Conservation (phyloP, 2,113 vertebrate species). For the Halcyon senegalensis region DNA sequence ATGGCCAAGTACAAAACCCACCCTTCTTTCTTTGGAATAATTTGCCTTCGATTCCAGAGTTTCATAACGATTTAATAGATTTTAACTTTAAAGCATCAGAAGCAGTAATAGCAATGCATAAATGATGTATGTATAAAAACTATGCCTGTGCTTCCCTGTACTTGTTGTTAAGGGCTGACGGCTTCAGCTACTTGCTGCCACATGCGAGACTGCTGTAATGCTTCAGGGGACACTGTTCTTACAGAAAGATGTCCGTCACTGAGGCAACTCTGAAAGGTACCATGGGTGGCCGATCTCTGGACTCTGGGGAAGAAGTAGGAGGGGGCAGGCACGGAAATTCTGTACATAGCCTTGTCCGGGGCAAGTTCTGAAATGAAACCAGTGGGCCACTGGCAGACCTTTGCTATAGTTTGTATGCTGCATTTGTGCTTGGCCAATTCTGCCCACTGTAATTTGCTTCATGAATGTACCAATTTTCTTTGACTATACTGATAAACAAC, state of each 20-base stretch:
- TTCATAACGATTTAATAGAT: background rate
- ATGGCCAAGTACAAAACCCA: background rate
- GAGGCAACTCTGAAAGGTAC: background rate
- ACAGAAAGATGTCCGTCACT: accelerated
- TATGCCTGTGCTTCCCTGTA: background rate
- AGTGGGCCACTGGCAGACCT: background rate
- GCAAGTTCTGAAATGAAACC: background rate
- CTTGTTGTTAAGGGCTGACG: background rate
- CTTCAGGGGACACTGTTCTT: background rate
- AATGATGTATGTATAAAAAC: background rate
- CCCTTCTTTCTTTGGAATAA: background rate
- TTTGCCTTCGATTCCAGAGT: background rate
- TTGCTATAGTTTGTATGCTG: background rate
- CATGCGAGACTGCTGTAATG: background rate
- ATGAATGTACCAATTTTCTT: background rate
- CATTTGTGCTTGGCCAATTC: background rate
- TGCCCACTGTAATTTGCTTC: background rate
- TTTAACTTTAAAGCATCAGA: background rate
- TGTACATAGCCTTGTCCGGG: background rate
- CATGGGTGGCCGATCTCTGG: background rate
- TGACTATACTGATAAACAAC: background rate
- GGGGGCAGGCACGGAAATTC: background rate
- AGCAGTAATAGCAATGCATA: background rate
- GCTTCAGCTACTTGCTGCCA: background rate
- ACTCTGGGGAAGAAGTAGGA: accelerated